Evolutionary conservation across 2,113 vertebrate species (phyloP), one percentile per base, ranked within the genome.

Genomic region (Rhea pennata): DNA sequence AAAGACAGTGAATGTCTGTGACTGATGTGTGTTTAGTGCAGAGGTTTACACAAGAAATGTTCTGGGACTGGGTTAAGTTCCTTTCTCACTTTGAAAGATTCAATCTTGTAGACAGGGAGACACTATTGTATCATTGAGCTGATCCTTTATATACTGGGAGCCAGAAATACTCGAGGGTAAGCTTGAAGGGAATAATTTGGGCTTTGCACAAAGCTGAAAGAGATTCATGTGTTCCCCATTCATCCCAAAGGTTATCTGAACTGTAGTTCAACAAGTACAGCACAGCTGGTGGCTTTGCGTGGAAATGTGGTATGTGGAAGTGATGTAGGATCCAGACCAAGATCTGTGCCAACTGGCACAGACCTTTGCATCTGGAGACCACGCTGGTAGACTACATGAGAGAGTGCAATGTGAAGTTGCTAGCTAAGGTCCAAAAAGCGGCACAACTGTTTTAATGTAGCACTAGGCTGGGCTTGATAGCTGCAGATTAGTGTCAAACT

Each of bases 301-400:
- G 44, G n/a, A 82, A 90, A 44, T 16, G 26, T 9, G 8, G 2
- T 65, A 1, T 0, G 0, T 73, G 53, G 24, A 90, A 46, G 9
- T 1, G 3, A 16, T 44, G 14, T 10, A 29, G 24, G 72, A 39
- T 61, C 82, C 40, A 59, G 51, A 31, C 4, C 12, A 66, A 33
- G 36, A 83, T 36, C 26, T 9, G 3, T 6, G 62, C 69, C 19
- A 29, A 31, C 10, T 5, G 76, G 78, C 50, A 59, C 29, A 59
- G 26, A 27, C 53, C 56, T 59, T 59, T 6, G 10, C 17, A 31
- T 59, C 16, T 59, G 31, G 29, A 59, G 15, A 59, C 31, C 56
- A 59, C 29, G 33, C 56, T 33, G 56, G 19, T 20, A 59, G 56
- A 59, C 31, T 17, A 33, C 31, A 59, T 15, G 56, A 33, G 19